A percentile compares a stretch with the other conserved stretches of the same genome.
These are phyloP conservation scores for Helogale parvula DNA, from an alignment of 2,113 vertebrate genomes.

Conservation along the genomic window DNA sequence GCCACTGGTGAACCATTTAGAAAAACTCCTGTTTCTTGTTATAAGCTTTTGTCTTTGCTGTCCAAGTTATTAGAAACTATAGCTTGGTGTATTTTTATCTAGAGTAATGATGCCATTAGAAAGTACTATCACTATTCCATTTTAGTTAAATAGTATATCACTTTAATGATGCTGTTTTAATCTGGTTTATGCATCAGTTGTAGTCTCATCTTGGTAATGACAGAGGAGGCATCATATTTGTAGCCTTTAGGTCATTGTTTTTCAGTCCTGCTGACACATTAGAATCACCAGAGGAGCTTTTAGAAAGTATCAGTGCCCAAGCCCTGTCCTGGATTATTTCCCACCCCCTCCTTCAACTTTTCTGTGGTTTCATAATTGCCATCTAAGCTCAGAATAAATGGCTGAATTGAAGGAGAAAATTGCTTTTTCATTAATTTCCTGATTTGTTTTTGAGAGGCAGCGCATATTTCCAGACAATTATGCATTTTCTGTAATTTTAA, in stretches of 20 bases:
- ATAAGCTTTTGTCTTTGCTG: constrained; percentile 98
- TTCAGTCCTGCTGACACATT: background rate
- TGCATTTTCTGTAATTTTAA: background rate
- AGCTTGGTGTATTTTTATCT: constrained; percentile 61
- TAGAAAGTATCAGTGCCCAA: background rate
- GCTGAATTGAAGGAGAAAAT: background rate
- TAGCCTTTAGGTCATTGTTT: background rate
- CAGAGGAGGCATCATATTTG: background rate
- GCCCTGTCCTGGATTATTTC: background rate
- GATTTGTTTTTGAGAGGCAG: background rate
- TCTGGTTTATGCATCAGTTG: background rate
- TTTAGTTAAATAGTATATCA: background rate
- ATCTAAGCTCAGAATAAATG: background rate
- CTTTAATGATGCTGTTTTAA: constrained; percentile 28
- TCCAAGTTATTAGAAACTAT: constrained; percentile 89
- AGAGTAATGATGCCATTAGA: background rate
- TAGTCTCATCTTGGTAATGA: background rate
- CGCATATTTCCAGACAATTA: background rate
- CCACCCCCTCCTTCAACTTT: background rate
- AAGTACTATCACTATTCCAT: background rate
- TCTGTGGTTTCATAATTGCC: background rate
- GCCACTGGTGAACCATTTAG: constrained; percentile 97
- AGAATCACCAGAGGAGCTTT: background rate
- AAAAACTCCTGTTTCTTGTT: constrained; percentile 99
- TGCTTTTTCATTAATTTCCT: background rate